Evolutionary conservation across 2,797 vertebrate species (phyloP).

Genomic region (Cryptoprocta ferox): DNA sequence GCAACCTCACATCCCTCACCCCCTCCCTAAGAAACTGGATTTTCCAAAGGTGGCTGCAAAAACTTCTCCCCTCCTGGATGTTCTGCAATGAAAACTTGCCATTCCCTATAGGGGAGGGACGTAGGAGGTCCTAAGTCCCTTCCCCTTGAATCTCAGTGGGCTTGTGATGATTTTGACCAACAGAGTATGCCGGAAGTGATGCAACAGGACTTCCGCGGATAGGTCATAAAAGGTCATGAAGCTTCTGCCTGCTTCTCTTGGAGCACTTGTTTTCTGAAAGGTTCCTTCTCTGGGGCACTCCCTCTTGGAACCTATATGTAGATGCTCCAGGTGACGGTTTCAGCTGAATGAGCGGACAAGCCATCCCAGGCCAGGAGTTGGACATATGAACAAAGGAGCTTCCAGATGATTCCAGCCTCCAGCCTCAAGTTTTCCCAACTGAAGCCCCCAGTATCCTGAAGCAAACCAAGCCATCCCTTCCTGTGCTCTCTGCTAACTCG

Average conservation of each 20-base stretch:
- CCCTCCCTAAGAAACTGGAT: not conserved
- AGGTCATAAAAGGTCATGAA: not conserved
- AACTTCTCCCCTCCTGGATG: not conserved
- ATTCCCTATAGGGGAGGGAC: not conserved
- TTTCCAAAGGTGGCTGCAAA: slow-evolving; percentile 23
- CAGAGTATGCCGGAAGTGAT: not conserved
- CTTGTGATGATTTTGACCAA: not conserved
- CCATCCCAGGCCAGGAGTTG: not conserved
- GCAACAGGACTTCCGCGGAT: not conserved
- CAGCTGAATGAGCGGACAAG: not conserved
- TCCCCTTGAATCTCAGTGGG: not conserved
- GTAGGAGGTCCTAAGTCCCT: too few species aligned
- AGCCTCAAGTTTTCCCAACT: not conserved
- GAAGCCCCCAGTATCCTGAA: not conserved
- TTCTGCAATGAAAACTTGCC: not conserved
- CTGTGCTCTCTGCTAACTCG: not conserved
- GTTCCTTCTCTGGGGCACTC: not conserved
- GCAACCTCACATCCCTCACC: not conserved
- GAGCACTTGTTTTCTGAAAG: not conserved
- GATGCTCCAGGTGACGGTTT: not conserved
- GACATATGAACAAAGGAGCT: not conserved
- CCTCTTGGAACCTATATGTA: not conserved
- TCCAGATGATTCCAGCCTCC: not conserved
- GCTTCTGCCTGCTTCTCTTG: not conserved
- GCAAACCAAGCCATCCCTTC: not conserved